Conservation (phyloP, 2,888 invertebrate species). For the Podotricha telesiphe region DNA sequence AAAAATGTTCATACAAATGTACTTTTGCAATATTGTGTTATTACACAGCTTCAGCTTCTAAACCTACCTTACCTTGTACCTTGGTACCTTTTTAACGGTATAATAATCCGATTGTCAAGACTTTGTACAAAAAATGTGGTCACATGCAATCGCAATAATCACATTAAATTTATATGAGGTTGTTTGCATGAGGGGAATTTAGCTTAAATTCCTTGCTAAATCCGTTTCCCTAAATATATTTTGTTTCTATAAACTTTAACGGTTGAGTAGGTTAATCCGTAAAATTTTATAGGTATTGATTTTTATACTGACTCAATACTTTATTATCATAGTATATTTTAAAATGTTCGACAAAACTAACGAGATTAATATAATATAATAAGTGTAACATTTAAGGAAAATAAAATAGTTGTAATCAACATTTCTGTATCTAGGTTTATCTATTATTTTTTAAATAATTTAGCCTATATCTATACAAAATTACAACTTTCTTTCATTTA, state of each 20-base stretch:
- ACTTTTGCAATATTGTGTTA: constrained; percentile 7
- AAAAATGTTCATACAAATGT: no score
- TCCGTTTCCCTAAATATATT: constrained; percentile 5
- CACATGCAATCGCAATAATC: constrained; percentile 71
- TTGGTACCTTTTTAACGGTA: constrained; percentile 74
- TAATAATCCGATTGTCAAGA: constrained; percentile 71
- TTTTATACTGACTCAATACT: no score
- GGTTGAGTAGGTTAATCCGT: not conserved
- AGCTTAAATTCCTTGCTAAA: constrained; percentile 51
- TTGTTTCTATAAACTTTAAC: constrained; percentile 7
- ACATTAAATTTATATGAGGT: constrained; percentile 58
- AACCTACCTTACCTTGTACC: constrained; percentile 65
- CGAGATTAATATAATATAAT: no score
- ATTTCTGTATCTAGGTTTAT: no score
- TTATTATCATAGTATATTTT: no score
- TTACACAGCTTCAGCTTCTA: constrained; percentile 11
- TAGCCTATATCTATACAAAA: not conserved
- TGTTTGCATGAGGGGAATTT: constrained; percentile 59
- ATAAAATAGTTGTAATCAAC: no score
- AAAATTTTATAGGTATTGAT: not conserved
- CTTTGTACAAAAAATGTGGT: constrained; percentile 65
- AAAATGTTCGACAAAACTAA: no score
- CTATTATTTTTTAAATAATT: not conserved
- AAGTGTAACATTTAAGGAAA: no score
- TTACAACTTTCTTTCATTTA: constrained; percentile 18